Conservation (phyloP, 2,797 vertebrate genomes). For the Yasuhikotakia modesta region DNA sequence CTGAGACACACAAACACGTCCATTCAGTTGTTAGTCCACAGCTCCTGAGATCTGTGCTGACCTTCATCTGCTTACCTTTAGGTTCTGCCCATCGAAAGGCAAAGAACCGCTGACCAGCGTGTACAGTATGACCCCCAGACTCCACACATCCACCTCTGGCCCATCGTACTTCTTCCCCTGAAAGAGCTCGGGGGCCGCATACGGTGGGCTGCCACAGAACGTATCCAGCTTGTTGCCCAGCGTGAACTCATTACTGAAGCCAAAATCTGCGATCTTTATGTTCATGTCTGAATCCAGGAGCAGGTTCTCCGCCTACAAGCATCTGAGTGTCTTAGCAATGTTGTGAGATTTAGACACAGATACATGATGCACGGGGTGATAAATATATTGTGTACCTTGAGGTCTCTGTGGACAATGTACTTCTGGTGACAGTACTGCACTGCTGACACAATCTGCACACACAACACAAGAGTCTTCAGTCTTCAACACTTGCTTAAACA, state of each 20-base stretch:
- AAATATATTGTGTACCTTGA: conserved; percentile 80
- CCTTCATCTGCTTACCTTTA: conserved; percentile 80
- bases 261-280: conserved; percentile 92
- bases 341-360: not conserved
- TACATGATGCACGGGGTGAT: not conserved
- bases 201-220: conserved; percentile 87
- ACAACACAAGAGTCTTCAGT: not conserved
- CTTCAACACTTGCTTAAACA: conserved; percentile 9
- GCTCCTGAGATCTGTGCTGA: not conserved
- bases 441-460: conserved; percentile 85
- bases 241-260: conserved; percentile 91
- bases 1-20: conserved; percentile 64
- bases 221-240: conserved; percentile 90
- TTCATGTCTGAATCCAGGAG: conserved; percentile 87
- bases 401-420: conserved; percentile 93
- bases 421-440: conserved; percentile 95
- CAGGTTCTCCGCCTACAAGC: conserved; percentile 85
- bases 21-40: not conserved
- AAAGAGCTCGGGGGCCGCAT: conserved; percentile 83
- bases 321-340: not conserved
- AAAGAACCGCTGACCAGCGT: conserved; percentile 95
- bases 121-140: conserved; percentile 89
- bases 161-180: conserved; percentile 92
- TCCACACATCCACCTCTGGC: conserved; percentile 91
- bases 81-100: conserved; percentile 95